Percentiles rank a stretch among this genome's conserved stretches.
These are phyloP conservation scores for Dromaius novaehollandiae DNA, from an alignment of 2,113 vertebrate genomes.

Conservation along the genomic window DNA sequence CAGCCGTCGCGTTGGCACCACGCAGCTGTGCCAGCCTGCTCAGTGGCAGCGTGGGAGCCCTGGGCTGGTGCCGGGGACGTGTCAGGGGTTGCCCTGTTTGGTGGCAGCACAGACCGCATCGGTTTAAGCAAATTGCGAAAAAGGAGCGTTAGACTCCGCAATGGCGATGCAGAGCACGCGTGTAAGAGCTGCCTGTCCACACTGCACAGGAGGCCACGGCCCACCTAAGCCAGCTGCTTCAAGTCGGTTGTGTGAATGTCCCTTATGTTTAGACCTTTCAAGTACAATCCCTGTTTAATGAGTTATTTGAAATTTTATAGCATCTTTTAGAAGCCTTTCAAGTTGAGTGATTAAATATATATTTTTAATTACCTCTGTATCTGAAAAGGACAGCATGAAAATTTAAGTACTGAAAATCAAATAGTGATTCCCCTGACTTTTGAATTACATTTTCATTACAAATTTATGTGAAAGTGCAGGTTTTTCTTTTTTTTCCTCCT, in stretches of 20 bases:
- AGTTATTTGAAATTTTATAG: conserved; percentile 20
- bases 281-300: not conserved
- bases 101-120: too few relatives aligned
- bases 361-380: conserved; percentile 27
- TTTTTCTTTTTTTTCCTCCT: not conserved
- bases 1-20: not conserved
- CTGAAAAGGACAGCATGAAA: conserved; percentile 21
- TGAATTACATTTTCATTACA: conserved; percentile 23
- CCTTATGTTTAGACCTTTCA: not conserved
- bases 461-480: not conserved
- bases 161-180: not conserved
- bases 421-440: not conserved
- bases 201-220: too few relatives aligned
- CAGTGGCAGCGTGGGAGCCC: not conserved
- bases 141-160: not conserved
- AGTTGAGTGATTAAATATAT: conserved; percentile 23
- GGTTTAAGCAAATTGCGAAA: too few relatives aligned
- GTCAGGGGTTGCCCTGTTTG: too few relatives aligned
- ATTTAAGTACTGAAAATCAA: conserved; percentile 32
- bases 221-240: not conserved
- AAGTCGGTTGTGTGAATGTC: not conserved
- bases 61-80: not conserved
- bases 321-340: conserved; percentile 32
- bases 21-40: not conserved
- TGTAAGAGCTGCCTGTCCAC: too few relatives aligned